Conservation (phyloP, 2,888 invertebrate genomes). For the Kryphioiulus occultus region DNA sequence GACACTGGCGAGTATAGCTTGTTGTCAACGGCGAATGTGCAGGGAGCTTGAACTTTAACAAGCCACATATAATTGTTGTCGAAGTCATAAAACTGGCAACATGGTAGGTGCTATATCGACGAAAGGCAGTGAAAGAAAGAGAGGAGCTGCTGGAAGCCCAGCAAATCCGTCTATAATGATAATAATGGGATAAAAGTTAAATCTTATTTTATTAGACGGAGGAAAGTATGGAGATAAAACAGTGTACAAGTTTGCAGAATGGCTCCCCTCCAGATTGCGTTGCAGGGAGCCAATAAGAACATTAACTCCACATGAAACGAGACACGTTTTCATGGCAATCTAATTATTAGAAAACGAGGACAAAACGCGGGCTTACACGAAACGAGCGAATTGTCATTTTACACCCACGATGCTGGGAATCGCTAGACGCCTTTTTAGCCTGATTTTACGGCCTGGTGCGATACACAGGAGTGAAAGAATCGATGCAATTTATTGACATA, state of each 20-base stretch:
- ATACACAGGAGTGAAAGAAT: neutral
- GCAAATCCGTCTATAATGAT: slow-evolving; percentile 27
- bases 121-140: neutral
- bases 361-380: neutral
- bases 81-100: neutral
- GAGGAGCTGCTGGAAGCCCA: neutral
- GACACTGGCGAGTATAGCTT: neutral
- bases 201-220: slow-evolving; percentile 39
- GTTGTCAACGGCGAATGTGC: neutral
- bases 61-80: slow-evolving; percentile 32
- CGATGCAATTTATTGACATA: neutral
- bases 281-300: neutral
- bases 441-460: neutral
- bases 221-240: slow-evolving; percentile 34
- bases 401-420: neutral
- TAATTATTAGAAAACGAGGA: slow-evolving; percentile 28
- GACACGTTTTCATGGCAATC: slow-evolving; percentile 32
- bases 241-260: slow-evolving; percentile 8
- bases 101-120: neutral
- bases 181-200: slow-evolving; percentile 32
- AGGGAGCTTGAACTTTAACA: slow-evolving; percentile 24
- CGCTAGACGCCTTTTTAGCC: neutral
- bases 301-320: slow-evolving; percentile 13
- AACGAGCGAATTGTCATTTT: neutral
- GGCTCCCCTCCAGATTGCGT: slow-evolving; percentile 17